Percentiles rank a stretch among this genome's conserved stretches.
Evolutionary conservation across 2,113 vertebrate genomes (phyloP).

Genomic region (Vanacampus margaritifer): DNA sequence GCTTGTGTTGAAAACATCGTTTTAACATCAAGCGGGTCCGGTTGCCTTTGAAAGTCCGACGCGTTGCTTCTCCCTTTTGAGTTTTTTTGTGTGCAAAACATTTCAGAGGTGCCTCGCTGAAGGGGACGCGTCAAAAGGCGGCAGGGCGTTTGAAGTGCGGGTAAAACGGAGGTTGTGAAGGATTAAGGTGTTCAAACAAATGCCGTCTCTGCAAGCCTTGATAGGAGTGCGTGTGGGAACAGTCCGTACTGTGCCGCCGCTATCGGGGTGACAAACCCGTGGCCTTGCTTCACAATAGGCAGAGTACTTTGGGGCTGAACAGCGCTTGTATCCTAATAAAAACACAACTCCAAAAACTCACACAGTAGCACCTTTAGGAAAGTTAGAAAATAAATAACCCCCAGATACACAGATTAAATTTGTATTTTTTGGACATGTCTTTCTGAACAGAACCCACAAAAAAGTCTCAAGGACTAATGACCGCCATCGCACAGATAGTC

Average conservation of each 20-base stretch:
- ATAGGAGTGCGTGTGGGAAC: conserved; percentile 61
- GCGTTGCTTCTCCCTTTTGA: conserved; percentile 39
- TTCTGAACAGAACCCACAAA: too few relatives aligned
- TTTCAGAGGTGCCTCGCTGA: conserved; percentile 44
- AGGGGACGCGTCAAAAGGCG: conserved; percentile 32
- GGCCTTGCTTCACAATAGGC: not conserved
- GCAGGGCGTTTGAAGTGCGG: conserved; percentile 53
- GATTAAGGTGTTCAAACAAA: conserved; percentile 67
- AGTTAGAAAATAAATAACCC: not conserved
- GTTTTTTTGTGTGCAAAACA: conserved; percentile 65
- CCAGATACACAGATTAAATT: not conserved
- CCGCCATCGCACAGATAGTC: too few relatives aligned
- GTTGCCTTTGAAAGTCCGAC: conserved; percentile 60
- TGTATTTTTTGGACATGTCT: too few relatives aligned
- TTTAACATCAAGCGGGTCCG: conserved; percentile 53
- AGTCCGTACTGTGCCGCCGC: conserved; percentile 26
- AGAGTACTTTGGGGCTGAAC: not conserved
- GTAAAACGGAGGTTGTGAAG: conserved; percentile 53
- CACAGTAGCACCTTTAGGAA: not conserved
- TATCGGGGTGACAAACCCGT: conserved; percentile 11
- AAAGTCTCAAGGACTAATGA: too few relatives aligned
- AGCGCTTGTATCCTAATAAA: not conserved
- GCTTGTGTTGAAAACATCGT: conserved; percentile 8
- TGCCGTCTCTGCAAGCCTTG: conserved; percentile 52
- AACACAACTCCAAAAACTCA: not conserved